Evolutionary conservation across 64 coral and sea anemone species (phyloP).

Genomic region (Pachyseris speciosa): DNA sequence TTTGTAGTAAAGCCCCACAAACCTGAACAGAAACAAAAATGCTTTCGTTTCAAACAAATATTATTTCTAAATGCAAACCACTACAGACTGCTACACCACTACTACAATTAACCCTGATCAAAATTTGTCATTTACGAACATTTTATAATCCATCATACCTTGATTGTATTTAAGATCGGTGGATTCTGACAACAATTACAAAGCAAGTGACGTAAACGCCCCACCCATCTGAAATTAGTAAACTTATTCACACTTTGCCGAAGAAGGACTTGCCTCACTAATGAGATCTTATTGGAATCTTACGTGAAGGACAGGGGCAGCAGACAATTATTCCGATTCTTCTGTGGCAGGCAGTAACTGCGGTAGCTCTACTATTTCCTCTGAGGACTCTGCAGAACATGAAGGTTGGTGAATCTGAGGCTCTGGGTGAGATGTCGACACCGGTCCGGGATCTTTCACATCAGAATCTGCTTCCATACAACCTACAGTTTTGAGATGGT

Average conservation of each 20-base stretch:
- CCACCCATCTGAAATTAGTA: not conserved
- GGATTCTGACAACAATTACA: constrained; percentile 6
- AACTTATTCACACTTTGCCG: not conserved
- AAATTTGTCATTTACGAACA: not conserved
- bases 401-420: constrained; percentile 5
- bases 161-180: constrained; percentile 41
- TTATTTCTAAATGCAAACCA: not conserved
- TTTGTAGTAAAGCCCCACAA: constrained; percentile 63
- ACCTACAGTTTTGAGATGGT: not conserved
- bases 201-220: not conserved
- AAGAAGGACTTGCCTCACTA: constrained; percentile 11
- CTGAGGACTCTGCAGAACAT: not conserved
- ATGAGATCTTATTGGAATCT: constrained; percentile 27
- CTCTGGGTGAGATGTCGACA: not conserved
- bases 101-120: not conserved
- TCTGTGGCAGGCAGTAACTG: constrained; percentile 2
- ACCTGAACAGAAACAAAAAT: constrained; percentile 16
- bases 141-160: constrained; percentile 33
- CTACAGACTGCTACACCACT: constrained; percentile 1
- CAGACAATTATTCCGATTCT: constrained; percentile 23
- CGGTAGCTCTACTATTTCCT: constrained; percentile 13
- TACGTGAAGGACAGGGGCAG: constrained; percentile 21
- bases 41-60: not conserved
- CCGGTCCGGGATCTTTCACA: not conserved
- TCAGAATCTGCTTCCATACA: not conserved